These are phyloP conservation scores for Homarus americanus DNA, from an alignment of 1,140 invertebrate genomes.

Conservation along the genomic window DNA sequence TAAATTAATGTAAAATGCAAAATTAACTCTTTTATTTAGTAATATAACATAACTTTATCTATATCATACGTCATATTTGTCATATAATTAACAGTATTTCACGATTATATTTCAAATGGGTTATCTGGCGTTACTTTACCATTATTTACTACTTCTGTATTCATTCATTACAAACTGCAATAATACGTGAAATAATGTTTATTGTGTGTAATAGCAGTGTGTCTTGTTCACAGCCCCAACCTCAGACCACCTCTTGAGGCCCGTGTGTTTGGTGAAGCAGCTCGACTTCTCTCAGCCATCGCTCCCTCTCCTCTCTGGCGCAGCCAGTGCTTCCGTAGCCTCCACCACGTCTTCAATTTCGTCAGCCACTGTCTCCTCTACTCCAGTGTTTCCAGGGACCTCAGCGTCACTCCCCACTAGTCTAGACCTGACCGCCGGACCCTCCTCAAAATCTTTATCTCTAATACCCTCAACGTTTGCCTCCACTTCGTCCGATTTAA, in stretches of 20 bases:
- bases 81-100: too few relatives aligned
- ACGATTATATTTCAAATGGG: too few relatives aligned
- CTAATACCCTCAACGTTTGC: neutral
- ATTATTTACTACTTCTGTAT: too few relatives aligned
- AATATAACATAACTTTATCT: too few relatives aligned
- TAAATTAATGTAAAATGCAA: too few relatives aligned
- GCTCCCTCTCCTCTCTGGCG: slow-evolving; percentile 78
- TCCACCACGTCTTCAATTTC: slow-evolving; percentile 26
- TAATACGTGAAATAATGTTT: too few relatives aligned
- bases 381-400: slow-evolving; percentile 78
- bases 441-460: neutral
- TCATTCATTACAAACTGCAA: too few relatives aligned
- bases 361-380: slow-evolving; percentile 80
- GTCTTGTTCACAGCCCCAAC: slow-evolving; percentile 64
- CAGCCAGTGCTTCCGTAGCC: slow-evolving; percentile 79
- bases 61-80: too few relatives aligned
- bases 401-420: neutral
- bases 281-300: slow-evolving; percentile 60
- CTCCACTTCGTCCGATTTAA: neutral
- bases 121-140: too few relatives aligned
- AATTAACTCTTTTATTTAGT: too few relatives aligned
- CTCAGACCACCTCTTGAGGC: slow-evolving; percentile 74
- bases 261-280: slow-evolving; percentile 79
- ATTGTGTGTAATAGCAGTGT: too few relatives aligned
- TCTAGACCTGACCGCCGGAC: neutral